Evolutionary conservation across 2,888 invertebrate species (phyloP), one percentile per base, ranked within the genome.

Genomic region (Oeneis ivallda): DNA sequence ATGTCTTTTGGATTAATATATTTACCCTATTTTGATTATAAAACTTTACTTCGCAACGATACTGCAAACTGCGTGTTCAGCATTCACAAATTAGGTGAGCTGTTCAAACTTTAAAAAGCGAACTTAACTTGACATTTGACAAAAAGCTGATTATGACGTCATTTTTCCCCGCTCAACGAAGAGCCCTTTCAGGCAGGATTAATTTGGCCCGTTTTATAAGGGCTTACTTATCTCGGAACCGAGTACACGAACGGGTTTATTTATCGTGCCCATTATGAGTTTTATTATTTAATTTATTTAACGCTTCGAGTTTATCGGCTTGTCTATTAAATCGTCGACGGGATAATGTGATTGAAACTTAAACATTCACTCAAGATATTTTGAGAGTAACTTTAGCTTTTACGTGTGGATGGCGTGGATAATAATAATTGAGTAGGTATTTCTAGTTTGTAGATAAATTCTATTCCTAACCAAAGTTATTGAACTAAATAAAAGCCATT

Each of bases 231-330:
- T 90, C 91, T 89, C 85, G 79, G 75, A 76, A 73, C 81, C 74
- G 80, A 83, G 86, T 84, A 84, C 85, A 84, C 81, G 76, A 85
- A 85, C 89, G 85, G 85, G 89, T 88, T 62, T 87, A 87, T 88
- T 89, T 91, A 91, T 91, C 89, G 87, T 79, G 74, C 79, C 85
- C 88, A 92, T 92, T 91, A 91, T 90, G 84, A 85, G 81, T 89
- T 91, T 91, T 89, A 91, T 91, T 91, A 90, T 91, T 90, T 90
- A 91, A 92, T 91, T 92, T 91, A 91, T 91, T 90, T 90, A 90
- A 89, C 89, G 83, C 88, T 82, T 83, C 77, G 79, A 76, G 80
- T 82, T 88, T 89, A 89, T 89, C 85, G 81, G 84, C 83, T 86
- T 86, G 87, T 87, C 91, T 91, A 91, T 89, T 90, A 88, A 89